Percentiles rank a stretch among this genome's conserved stretches.
phyloP scores from a whole-genome alignment of 2,888 invertebrate species.

The Geophilus truncorum region DNA sequence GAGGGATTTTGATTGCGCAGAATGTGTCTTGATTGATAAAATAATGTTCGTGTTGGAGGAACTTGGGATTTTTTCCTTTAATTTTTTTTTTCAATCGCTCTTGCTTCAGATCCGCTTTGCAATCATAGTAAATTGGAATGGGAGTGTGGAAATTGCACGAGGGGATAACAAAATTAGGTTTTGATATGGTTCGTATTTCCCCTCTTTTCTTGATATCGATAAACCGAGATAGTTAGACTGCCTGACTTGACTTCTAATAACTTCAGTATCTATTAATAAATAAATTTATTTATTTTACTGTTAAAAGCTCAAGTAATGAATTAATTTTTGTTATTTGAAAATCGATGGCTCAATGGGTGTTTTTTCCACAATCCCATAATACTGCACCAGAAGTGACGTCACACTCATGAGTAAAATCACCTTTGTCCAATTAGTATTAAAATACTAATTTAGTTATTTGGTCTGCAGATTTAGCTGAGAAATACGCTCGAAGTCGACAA shows the following conservation, averaged over 20 bases:
- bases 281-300: no score
- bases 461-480: not conserved
- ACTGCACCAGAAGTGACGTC: no score
- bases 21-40: not conserved
- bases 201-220: not conserved
- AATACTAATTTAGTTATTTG: not conserved
- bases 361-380: no score
- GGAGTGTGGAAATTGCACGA: not conserved
- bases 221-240: not conserved
- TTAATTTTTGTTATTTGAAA: no score
- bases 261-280: no score
- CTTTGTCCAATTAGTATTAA: no score
- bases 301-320: no score
- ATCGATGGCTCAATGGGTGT: no score
- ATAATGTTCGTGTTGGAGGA: not conserved
- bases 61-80: not conserved
- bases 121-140: not conserved
- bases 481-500: not conserved
- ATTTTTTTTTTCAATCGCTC: no score
- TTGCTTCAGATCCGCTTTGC: not conserved
- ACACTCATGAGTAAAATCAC: no score
- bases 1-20: not conserved
- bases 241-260: no score
- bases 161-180: not conserved
- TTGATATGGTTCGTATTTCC: not conserved